Percentiles rank a stretch among this genome's conserved stretches.
Conservation (phyloP, 2,113 vertebrate genomes). For the Cathartes aura region DNA sequence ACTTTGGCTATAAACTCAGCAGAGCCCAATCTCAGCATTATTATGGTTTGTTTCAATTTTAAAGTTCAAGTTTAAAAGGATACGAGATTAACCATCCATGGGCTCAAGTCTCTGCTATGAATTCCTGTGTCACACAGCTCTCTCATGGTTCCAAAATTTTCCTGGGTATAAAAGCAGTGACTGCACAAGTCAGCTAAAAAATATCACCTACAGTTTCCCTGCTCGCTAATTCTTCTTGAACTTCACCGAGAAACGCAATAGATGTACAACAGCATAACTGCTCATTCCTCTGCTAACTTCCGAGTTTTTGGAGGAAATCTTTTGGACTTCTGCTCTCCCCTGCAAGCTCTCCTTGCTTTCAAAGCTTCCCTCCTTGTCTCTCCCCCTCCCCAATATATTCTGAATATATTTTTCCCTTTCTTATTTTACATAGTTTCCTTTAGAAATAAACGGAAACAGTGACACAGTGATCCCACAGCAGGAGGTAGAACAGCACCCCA, state of each 20-base stretch:
- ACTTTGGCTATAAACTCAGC: conserved; percentile 19
- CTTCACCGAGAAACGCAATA: not conserved
- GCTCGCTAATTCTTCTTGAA: not conserved
- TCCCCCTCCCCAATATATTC: not conserved
- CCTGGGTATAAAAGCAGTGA: not conserved
- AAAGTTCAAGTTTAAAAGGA: not conserved
- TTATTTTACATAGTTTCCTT: not conserved
- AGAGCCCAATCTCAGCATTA: not conserved
- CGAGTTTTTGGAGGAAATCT: not conserved
- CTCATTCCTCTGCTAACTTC: not conserved
- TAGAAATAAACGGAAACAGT: not conserved
- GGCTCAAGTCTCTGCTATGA: not conserved
- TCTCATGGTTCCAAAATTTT: not conserved
- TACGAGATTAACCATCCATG: not conserved
- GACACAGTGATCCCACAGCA: not conserved
- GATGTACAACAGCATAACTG: not conserved
- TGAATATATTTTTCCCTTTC: not conserved
- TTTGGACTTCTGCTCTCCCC: not conserved
- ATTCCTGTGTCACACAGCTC: not conserved
- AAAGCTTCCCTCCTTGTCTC: not conserved
- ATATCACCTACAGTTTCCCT: not conserved
- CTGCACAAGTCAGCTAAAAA: not conserved
- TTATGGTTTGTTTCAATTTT: not conserved
- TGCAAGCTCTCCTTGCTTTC: not conserved
- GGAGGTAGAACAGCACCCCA: not conserved